A percentile compares a stretch with the other conserved stretches of the same genome.
Conservation (phyloP, 2,797 vertebrate species). For the Diglossa cyanea region DNA sequence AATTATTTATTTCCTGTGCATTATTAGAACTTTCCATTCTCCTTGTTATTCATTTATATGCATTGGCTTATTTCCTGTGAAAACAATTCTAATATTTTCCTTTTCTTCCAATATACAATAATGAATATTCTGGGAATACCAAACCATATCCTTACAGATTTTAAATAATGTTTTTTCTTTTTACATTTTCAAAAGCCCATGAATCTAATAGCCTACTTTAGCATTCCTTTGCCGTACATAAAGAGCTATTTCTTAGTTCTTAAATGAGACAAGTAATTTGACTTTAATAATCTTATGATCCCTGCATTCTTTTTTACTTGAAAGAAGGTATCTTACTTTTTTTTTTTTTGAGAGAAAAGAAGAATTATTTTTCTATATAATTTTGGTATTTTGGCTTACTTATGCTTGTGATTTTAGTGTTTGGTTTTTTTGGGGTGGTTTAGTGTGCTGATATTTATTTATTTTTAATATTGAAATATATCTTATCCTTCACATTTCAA, state of each 20-base stretch:
- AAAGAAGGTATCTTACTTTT: not conserved
- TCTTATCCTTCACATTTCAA: not conserved
- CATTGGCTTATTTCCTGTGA: not conserved
- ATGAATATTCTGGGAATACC: not conserved
- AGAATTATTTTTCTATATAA: not conserved
- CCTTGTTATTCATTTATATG: not conserved
- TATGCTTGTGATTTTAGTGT: not conserved
- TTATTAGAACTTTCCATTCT: not conserved
- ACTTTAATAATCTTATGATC: not conserved
- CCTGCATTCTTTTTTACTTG: not conserved
- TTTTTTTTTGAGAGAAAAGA: not conserved
- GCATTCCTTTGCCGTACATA: not conserved
- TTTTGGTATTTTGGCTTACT: not conserved
- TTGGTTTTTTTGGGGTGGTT: accelerated
- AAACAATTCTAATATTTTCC: not conserved
- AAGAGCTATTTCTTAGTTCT: not conserved
- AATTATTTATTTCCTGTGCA: not conserved
- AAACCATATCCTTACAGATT: not conserved
- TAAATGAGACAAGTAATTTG: not conserved
- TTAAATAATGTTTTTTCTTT: not conserved
- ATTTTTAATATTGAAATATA: not conserved
- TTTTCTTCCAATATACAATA: not conserved
- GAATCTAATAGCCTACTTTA: not conserved
- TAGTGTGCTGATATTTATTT: not conserved
- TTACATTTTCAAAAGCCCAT: not conserved